Evolutionary conservation across 2,113 vertebrate genomes (phyloP).

Genomic region (Labeo catla): DNA sequence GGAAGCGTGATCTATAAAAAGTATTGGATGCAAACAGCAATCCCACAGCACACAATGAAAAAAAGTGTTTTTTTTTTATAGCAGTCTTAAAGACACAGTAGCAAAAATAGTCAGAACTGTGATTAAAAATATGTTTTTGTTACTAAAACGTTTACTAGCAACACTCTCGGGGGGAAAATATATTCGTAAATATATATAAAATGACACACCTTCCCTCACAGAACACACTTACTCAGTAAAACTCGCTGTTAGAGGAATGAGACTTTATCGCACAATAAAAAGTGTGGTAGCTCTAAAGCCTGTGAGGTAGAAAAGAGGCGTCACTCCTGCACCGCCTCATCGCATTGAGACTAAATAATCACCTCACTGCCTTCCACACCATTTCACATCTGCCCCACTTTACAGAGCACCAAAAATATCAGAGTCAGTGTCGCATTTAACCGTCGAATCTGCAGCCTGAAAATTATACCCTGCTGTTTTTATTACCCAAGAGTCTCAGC

Average conservation of each 20-base stretch:
- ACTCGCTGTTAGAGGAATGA: neutral
- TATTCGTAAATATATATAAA: neutral
- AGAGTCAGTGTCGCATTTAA: conserved; percentile 34
- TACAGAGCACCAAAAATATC: conserved; percentile 54
- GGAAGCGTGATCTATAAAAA: neutral
- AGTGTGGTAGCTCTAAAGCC: neutral
- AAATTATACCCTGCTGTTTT: conserved; percentile 57
- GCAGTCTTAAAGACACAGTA: neutral
- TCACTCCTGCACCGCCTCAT: conserved; percentile 41
- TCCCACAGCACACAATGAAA: neutral
- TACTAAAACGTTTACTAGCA: neutral
- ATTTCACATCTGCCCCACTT: conserved; percentile 57
- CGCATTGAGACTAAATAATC: conserved; percentile 45
- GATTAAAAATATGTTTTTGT: too few species aligned
- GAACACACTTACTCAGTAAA: conserved; percentile 19
- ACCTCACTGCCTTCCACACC: conserved; percentile 47
- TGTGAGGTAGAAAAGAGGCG: conserved; percentile 23
- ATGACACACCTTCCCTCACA: neutral
- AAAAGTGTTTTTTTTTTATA: neutral
- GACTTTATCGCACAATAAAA: conserved; percentile 36
- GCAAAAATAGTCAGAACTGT: neutral
- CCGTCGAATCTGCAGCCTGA: conserved; percentile 41
- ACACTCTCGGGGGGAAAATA: neutral
- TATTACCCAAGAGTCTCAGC: conserved; percentile 55
- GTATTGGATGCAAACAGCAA: neutral